Evolutionary conservation across 2,113 vertebrate species (phyloP), one percentile per base, ranked within the genome.

Genomic region (Phainopepla nitens): DNA sequence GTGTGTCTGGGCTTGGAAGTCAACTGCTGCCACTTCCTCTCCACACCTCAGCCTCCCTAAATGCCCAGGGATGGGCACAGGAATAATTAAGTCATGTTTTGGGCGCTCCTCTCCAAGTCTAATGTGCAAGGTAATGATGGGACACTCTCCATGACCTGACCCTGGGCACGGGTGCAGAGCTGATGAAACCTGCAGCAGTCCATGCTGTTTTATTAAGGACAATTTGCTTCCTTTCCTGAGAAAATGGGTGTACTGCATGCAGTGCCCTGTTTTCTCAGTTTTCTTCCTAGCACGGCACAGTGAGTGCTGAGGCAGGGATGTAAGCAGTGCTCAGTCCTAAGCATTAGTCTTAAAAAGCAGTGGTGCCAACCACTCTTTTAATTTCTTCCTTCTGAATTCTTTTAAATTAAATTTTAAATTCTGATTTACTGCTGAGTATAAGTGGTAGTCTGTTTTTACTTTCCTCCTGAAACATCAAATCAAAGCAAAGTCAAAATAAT

Each of bases 71-170:
- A 19, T 79, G 47, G 60, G 7, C 0, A 35, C 7, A 21, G 58
- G 27, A 85, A 41, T 51, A 39, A 21, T 15, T 7, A 35, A 84
- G 16, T 21, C 78, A 0, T 36, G 9, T 49, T 60, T 81, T 41
- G 5, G 2, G 8, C 29, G 20, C 13, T 79, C 28, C 7, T 54
- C 79, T 70, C 29, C 19, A 57, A 45, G 39, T 27, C 9, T 7
- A 4, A 14, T 5, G 13, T 60, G 22, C 0, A 0, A 90, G 17
- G 13, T 20, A 72, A 39, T 9, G 3, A 25, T 70, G 23, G 27
- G 17, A 21, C 7, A 6, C 35, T 73, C 56, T 8, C 18, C 16
- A 11, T 39, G 42, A 22, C 11, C n/a, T 27, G 25, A 13, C 21
- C 29, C 33, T 77, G 16, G 51, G 20, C 20, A 16, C 0, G 0